A percentile compares a stretch with the other conserved stretches of the same genome.
These are phyloP conservation scores for rat (Rattus norvegicus) DNA, from an alignment of 2,113 vertebrate genomes.

Conservation along the genomic window GRCr8 NC_086019.1:55731001-55731500, in stretches of 20 bases:
- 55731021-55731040: background rate
- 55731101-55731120: background rate
- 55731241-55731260: no score
- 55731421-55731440: no score
- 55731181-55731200: no score
- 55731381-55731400: background rate
- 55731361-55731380: background rate
- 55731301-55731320: background rate
- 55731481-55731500: no score
- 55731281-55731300: background rate
- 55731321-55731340: no score
- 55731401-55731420: background rate
- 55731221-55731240: no score
- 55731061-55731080: background rate
- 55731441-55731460: no score
- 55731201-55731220: no score
- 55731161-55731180: background rate
- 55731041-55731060: no score
- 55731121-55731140: background rate
- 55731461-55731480: no score
- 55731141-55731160: no score
- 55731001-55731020: background rate
- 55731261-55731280: rapidly evolving
- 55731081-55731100: background rate
- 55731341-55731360: no score